phyloP scores from a whole-genome alignment of 2,888 invertebrate species.

The Ennomos fuscantarius region DNA sequence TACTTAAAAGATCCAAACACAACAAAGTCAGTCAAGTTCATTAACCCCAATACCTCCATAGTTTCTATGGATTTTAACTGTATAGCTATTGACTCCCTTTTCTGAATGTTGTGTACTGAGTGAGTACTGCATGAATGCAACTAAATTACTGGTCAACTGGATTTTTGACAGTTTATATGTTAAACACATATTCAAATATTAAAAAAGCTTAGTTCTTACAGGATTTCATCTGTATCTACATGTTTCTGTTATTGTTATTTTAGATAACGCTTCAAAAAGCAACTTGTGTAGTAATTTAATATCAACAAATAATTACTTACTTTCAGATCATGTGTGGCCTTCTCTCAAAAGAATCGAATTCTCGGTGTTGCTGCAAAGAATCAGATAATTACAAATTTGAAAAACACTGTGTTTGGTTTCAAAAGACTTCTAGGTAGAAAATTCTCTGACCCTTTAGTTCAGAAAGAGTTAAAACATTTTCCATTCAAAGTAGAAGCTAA shows the following conservation, averaged over 20 bases:
- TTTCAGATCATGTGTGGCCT: slow-evolving; percentile 97
- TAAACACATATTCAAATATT: too few relatives aligned
- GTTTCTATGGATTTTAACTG: slow-evolving; percentile 21
- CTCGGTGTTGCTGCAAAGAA: slow-evolving; percentile 99
- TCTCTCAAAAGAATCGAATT: slow-evolving; percentile 95
- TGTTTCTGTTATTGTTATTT: too few relatives aligned
- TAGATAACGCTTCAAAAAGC: too few relatives aligned
- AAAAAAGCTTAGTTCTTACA: too few relatives aligned
- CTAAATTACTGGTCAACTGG: too few relatives aligned
- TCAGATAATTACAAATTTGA: slow-evolving; percentile 98
- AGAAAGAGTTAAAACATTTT: slow-evolving; percentile 91
- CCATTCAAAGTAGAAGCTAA: slow-evolving; percentile 92
- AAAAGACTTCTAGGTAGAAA: slow-evolving; percentile 97
- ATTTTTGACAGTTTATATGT: too few relatives aligned
- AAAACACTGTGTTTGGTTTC: slow-evolving; percentile 97
- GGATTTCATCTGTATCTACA: too few relatives aligned
- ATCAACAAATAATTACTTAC: neutral
- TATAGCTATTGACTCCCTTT: slow-evolving; percentile 10
- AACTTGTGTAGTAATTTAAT: too few relatives aligned
- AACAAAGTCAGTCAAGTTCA: slow-evolving; percentile 17
- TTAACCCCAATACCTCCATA: slow-evolving; percentile 11
- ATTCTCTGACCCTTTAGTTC: slow-evolving; percentile 94
- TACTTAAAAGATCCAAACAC: neutral
- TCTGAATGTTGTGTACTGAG: too few relatives aligned
- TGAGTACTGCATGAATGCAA: too few relatives aligned